A percentile compares a stretch with the other conserved stretches of the same genome.
Evolutionary conservation across 92 coral and sea anemone species (phyloP).

Genomic region (Phenganax marumi): DNA sequence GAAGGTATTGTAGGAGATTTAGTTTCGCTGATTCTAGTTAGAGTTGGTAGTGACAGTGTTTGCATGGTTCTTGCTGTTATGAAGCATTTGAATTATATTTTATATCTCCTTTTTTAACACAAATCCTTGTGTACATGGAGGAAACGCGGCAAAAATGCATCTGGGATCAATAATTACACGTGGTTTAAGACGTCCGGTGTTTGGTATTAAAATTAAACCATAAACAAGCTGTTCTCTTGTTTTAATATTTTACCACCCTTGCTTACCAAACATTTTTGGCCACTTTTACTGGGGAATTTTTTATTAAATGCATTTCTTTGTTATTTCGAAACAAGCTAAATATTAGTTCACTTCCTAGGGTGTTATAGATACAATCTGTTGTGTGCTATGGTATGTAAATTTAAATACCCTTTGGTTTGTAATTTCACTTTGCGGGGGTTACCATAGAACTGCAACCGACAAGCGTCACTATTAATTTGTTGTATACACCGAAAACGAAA

Average conservation of each 20-base stretch:
- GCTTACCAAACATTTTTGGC: neutral
- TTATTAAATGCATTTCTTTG: neutral
- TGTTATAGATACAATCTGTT: constrained; percentile 12
- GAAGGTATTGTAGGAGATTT: too few relatives aligned
- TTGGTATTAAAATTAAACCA: constrained; percentile 8
- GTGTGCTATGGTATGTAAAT: constrained; percentile 37
- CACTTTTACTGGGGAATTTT: neutral
- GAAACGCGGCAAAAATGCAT: neutral
- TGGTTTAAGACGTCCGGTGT: constrained; percentile 8
- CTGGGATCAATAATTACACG: constrained; percentile 14
- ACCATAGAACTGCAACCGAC: neutral
- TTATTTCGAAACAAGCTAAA: neutral
- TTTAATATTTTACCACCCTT: neutral
- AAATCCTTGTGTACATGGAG: constrained; percentile 13
- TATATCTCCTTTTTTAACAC: neutral
- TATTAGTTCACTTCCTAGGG: neutral
- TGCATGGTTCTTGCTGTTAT: too few relatives aligned
- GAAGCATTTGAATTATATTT: too few relatives aligned
- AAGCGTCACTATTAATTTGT: constrained; percentile 24
- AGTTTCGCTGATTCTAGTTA: too few relatives aligned
- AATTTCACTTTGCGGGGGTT: neutral
- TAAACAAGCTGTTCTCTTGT: neutral
- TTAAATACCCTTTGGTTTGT: neutral
- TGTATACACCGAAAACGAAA: neutral
- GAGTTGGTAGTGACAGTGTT: too few relatives aligned